Base-by-base conservation (phyloP, 2,797 vertebrate species). In the Rhadinocentrus ornatus region DNA sequence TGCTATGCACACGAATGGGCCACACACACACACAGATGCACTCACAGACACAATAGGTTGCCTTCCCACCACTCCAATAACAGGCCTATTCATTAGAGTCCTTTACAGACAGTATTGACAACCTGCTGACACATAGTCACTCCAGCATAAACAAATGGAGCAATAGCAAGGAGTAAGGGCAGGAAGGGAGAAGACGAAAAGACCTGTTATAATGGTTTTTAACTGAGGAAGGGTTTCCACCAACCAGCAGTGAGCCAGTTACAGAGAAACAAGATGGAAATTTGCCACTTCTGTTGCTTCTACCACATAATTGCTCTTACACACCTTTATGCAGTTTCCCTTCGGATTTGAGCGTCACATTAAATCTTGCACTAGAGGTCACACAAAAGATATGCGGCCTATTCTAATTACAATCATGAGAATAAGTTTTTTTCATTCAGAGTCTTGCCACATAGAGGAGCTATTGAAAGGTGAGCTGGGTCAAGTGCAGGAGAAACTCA, bases 31-130 rank as follows among this genome's bases (percentile, higher is more conserved):
- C 62, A 71, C 31, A 66, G 55, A 84, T 53, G 35, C 83, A 62
- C 83, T 71, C 73, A 82, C 77, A 84, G 77, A 91, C 86, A 91
- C 88, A 88, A 91, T 88, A 69, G 84, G 84, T 90, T 86, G 76
- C 86, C 78, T 87, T 90, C 84, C 85, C 84, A 89, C 85, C 78
- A 85, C 89, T 90, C 90, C 89, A 92, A 91, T 93, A 93, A 94
- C 87, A 89, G 89, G 82, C 72, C 91, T 92, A 93, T 94, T 94
- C 91, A 94, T 94, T 93, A 94, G 86, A 89, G 91, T 88, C 90
- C 87, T 84, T 91, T 92, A 92, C 92, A 92, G 77, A 88, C 82
- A 77, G 80, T 93, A 94, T 93, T 93, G 93, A 93, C 93, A 93
- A 81, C 82, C 84, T 82, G 86, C 87, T 90, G 91, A 91, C 92